phyloP scores from a whole-genome alignment of 2,113 vertebrate species.

The Microtus ochrogaster region DNA sequence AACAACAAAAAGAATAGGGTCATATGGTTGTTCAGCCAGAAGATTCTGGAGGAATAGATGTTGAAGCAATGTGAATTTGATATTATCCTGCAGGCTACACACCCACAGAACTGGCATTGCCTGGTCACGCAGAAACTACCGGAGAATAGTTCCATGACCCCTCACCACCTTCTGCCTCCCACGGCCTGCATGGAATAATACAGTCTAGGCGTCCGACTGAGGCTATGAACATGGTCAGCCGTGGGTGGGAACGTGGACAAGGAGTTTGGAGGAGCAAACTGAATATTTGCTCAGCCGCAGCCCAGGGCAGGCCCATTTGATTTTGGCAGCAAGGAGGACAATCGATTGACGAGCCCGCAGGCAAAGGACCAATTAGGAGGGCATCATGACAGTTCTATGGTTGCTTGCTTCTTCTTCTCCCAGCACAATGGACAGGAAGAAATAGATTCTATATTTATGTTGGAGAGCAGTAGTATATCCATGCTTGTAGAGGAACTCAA shows the following conservation, averaged over 20 bases:
- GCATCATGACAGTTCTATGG: neutral
- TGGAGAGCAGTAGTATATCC: neutral
- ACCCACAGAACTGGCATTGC: neutral
- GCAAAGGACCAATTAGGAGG: constrained; percentile 49
- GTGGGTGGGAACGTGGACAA: too few species aligned
- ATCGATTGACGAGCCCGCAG: neutral
- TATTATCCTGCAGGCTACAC: neutral
- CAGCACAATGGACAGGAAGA: constrained; percentile 12
- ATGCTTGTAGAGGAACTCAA: neutral
- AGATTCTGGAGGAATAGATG: neutral
- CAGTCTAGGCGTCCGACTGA: neutral
- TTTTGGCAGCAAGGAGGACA: neutral
- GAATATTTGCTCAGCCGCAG: neutral
- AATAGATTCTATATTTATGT: constrained; percentile 20
- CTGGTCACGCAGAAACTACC: neutral
- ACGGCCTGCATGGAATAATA: neutral
- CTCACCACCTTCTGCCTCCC: neutral
- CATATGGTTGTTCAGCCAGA: neutral
- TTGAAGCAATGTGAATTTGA: neutral
- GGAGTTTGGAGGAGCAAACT: neutral
- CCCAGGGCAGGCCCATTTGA: neutral
- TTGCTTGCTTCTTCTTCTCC: neutral
- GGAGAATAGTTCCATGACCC: neutral
- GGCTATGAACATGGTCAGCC: neutral
- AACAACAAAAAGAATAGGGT: neutral